Percentiles rank a stretch among this genome's conserved stretches.
Conservation (phyloP, 2,797 vertebrate genomes). For the Cirrhinus molitorella region DNA sequence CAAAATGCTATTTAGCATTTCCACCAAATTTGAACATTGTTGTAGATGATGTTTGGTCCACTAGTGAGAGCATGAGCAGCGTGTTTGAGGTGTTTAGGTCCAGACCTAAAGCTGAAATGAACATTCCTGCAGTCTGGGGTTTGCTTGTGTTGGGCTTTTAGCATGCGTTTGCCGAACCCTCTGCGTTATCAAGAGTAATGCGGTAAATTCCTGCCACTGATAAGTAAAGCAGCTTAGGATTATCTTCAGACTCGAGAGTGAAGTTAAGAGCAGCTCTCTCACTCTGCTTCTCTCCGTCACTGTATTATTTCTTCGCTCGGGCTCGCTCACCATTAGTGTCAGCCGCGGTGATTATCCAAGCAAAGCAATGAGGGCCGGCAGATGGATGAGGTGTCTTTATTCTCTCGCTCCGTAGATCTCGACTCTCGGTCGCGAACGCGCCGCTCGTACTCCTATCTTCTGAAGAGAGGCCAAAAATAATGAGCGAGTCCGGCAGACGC, state of each 20-base stretch:
- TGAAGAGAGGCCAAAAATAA: conserved; percentile 89
- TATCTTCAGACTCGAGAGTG: conserved; percentile 81
- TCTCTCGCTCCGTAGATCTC: conserved; percentile 73
- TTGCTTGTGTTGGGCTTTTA: conserved; percentile 47
- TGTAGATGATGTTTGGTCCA: background rate
- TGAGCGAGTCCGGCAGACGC: conserved; percentile 87
- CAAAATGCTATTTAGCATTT: background rate
- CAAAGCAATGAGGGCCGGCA: conserved; percentile 80
- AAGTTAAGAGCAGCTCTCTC: conserved; percentile 64
- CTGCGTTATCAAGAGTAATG: conserved; percentile 82
- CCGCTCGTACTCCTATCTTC: background rate
- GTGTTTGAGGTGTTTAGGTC: background rate
- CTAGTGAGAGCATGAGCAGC: background rate
- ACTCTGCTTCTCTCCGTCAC: conserved; percentile 65
- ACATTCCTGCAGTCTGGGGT: conserved; percentile 41
- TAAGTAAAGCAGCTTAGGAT: conserved; percentile 85
- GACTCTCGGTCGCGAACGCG: conserved; percentile 50
- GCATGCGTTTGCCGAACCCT: conserved; percentile 73
- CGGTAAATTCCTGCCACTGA: conserved; percentile 83
- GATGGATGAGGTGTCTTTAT: conserved; percentile 85
- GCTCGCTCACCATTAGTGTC: conserved; percentile 84
- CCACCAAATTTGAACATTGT: background rate
- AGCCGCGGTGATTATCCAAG: conserved; percentile 82
- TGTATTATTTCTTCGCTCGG: conserved; percentile 80
- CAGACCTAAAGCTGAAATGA: background rate